These are phyloP conservation scores for Hetaerina americana DNA, from an alignment of 1,140 invertebrate genomes.

Conservation along the genomic window DNA sequence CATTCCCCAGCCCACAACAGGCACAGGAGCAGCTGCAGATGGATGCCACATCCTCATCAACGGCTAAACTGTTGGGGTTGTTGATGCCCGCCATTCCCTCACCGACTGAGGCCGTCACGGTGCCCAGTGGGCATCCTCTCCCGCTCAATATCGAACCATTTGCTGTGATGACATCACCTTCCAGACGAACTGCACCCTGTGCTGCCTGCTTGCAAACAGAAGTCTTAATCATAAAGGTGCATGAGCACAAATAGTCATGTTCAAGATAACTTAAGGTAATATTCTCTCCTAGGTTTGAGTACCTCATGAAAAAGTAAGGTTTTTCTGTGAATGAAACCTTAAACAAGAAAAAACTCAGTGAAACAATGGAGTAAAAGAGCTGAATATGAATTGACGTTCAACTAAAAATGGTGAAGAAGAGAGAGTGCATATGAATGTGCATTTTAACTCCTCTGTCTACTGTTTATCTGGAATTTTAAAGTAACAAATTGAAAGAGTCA, in stretches of 20 bases:
- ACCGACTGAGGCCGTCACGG: background rate
- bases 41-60: background rate
- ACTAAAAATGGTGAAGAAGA: too few species aligned
- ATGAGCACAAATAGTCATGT: background rate
- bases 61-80: background rate
- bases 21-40: background rate
- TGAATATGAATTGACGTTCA: too few species aligned
- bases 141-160: slow-evolving; percentile 30
- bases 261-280: background rate
- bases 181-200: slow-evolving; percentile 41
- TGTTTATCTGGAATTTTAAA: too few species aligned
- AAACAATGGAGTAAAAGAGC: background rate
- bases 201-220: slow-evolving; percentile 31
- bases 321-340: background rate
- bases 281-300: background rate
- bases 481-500: too few species aligned
- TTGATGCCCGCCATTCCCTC: background rate
- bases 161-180: slow-evolving; percentile 49
- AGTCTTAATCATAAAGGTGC: background rate
- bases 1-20: background rate
- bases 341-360: background rate
- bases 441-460: too few species aligned
- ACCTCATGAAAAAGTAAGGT: background rate
- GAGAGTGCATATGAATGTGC: too few species aligned
- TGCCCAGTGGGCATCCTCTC: background rate